Evolutionary conservation across 2,113 vertebrate species (phyloP).

Genomic region (Larimichthys polyactis): DNA sequence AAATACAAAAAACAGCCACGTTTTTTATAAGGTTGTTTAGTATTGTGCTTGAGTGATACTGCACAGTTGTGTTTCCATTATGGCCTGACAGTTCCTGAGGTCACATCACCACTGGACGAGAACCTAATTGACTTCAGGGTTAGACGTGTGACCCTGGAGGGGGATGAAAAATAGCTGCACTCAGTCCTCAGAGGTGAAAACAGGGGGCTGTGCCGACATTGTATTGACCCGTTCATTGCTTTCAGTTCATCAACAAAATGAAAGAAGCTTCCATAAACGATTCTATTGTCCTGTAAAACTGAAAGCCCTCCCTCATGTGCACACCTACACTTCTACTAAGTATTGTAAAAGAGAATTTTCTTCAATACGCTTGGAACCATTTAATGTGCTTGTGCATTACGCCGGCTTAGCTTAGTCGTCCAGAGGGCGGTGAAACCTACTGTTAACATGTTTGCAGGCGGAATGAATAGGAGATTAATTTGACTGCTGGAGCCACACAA

Average conservation of each 20-base stretch:
- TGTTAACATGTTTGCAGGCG: conserved; percentile 62
- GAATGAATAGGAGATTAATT: conserved; percentile 67
- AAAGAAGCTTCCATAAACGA: conserved; percentile 72
- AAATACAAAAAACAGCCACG: neutral
- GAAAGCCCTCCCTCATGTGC: conserved; percentile 40
- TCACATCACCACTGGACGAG: conserved; percentile 35
- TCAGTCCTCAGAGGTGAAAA: conserved; percentile 51
- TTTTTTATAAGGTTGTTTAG: conserved; percentile 3
- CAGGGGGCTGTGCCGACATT: conserved; percentile 32
- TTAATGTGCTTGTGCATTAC: conserved; percentile 50
- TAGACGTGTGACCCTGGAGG: conserved; percentile 60
- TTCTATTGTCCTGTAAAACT: conserved; percentile 67
- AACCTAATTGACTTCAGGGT: conserved; percentile 68
- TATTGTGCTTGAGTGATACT: neutral
- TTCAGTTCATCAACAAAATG: conserved; percentile 72
- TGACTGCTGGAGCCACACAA: conserved; percentile 46
- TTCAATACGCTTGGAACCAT: conserved; percentile 19
- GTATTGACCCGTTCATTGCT: conserved; percentile 72
- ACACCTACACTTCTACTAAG: conserved; percentile 14
- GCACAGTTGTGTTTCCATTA: conserved; percentile 24
- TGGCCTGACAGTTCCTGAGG: conserved; percentile 20
- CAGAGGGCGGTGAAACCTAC: conserved; percentile 42
- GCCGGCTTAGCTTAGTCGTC: conserved; percentile 21
- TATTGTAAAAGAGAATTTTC: conserved; percentile 61
- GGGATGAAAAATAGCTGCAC: conserved; percentile 61